Base-by-base conservation (phyloP, 2,113 vertebrate species). In the Naja naja region DNA sequence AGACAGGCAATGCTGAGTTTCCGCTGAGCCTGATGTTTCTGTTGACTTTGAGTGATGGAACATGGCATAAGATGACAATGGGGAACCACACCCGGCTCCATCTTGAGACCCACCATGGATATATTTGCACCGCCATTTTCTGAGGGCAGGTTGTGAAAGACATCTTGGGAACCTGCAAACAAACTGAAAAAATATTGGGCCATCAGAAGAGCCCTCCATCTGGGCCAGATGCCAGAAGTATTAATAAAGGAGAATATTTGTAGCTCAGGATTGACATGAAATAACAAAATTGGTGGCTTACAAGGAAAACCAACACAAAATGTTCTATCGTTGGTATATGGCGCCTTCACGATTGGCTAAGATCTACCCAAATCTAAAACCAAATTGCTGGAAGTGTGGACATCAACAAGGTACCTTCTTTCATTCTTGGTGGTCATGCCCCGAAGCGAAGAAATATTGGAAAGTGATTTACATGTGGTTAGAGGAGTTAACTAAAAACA, bases 1-100 rank as follows among this genome's bases (percentile, higher is more conserved):
- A 96, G 96, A 0, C 99, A 99, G 56, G 99, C 99, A 0, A 99
- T 87, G n/a, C 97, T 98, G 27, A 99, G 98, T 96, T 99, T 99
- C 97, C 96, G 98, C 93, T 96, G 97, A 0, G 99, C 99, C 93
- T 98, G 96, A 60, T 97, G 95, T 93, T 97, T 96, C 95, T 98
- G 98, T 0, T 34, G 95, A 45, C 94, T 97, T 0, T 98, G 98
- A 10, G 97, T 94, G 0, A 94, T 93, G 3, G 1, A 0, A 0
- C 85, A 89, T 91, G 95, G 96, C 86, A 97, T 90, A 1, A 97
- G 97, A 88, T 97, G 97, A 95, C 98, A 99, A 93, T 97, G 98
- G 1, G 89, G 89, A 1, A 94, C 94, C 0, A 96, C 94, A 0
- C 95, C 96, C 0, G 91, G 95, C 43, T 97, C 97, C 93, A 98